These are phyloP conservation scores for Orthosia incerta DNA, from an alignment of 2,888 invertebrate species.

Conservation along the genomic window DNA sequence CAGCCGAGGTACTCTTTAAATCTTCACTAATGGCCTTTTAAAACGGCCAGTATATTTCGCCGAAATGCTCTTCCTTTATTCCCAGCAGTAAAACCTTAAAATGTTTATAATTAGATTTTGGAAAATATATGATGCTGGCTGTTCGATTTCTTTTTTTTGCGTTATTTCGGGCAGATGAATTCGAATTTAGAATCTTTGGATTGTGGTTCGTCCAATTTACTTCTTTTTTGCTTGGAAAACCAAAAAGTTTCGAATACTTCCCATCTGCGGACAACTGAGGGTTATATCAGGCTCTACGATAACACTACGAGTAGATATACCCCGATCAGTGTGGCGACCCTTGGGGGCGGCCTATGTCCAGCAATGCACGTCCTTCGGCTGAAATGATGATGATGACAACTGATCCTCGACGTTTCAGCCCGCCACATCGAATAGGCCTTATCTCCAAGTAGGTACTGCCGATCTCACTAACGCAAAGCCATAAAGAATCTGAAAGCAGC, in stretches of 20 bases:
- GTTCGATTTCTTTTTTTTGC: conserved; percentile 47
- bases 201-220: too few relatives aligned
- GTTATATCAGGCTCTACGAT: too few relatives aligned
- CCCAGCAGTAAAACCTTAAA: conserved; percentile 75
- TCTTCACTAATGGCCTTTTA: conserved; percentile 87
- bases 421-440: background rate
- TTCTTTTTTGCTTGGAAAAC: background rate
- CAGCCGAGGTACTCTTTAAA: conserved; percentile 84
- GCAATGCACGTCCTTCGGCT: too few relatives aligned
- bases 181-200: background rate
- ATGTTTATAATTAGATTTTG: conserved; percentile 77
- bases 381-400: too few relatives aligned
- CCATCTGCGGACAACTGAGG: too few relatives aligned
- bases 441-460: background rate
- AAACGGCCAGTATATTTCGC: conserved; percentile 83
- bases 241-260: too few relatives aligned
- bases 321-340: too few relatives aligned
- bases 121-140: conserved; percentile 65
- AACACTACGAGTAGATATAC: too few relatives aligned
- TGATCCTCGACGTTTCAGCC: background rate
- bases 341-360: too few relatives aligned
- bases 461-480: background rate
- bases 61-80: conserved; percentile 77
- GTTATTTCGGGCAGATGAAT: conserved; percentile 1
- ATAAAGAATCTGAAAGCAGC: background rate